These are phyloP conservation scores for Calliopum simillimum DNA, from an alignment of 2,888 invertebrate genomes.

Conservation along the genomic window DNA sequence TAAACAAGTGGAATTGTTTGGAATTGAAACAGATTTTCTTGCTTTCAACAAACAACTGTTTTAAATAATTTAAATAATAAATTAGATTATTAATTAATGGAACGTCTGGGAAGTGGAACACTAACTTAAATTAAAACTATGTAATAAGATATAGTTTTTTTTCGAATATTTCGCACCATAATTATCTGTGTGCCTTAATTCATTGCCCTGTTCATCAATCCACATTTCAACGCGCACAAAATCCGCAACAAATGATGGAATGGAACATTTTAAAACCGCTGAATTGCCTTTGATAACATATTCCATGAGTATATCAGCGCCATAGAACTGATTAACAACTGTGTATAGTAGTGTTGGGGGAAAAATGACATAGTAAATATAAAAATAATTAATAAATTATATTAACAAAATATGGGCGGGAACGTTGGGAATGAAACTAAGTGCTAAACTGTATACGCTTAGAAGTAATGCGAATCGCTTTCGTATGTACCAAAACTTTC, in stretches of 20 bases:
- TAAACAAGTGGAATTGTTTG: constrained; percentile 38
- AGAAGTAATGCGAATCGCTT: background rate
- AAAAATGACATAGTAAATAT: background rate
- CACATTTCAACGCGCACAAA: constrained; percentile 78
- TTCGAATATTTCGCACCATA: constrained; percentile 66
- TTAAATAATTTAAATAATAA: constrained; percentile 21
- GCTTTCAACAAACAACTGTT: constrained; percentile 10
- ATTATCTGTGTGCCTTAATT: constrained; percentile 67
- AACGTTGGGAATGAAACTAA: background rate
- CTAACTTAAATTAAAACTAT: background rate
- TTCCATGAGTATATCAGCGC: constrained; percentile 79
- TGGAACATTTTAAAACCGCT: constrained; percentile 79
- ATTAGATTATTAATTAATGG: background rate
- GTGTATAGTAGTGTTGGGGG: constrained; percentile 46
- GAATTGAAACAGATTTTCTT: constrained; percentile 9
- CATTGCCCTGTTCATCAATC: constrained; percentile 75
- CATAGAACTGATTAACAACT: constrained; percentile 80
- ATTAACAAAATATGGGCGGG: background rate
- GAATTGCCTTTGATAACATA: constrained; percentile 81
- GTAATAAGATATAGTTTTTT: background rate
- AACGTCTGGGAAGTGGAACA: too few relatives aligned
- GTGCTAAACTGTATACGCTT: background rate
- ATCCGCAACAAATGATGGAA: constrained; percentile 81
- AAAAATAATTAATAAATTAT: constrained; percentile 10
- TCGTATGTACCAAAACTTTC: constrained; percentile 79